Evolutionary conservation across 2,113 vertebrate species (phyloP).

Genomic region (Ginglymostoma cirratum): DNA sequence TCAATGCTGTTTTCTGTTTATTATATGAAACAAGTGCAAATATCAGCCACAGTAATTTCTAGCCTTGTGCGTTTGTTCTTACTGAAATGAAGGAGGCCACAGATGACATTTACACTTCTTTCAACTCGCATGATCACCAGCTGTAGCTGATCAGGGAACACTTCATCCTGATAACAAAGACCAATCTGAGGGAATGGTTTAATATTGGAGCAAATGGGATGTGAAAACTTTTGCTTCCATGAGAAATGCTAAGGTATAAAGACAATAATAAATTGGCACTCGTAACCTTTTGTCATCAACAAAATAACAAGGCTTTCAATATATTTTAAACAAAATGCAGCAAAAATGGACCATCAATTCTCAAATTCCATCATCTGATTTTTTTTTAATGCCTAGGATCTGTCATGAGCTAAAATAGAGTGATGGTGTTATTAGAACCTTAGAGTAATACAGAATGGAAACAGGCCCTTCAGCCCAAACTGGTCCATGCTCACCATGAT

Average conservation of each 20-base stretch:
- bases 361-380: no score
- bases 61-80: slow-evolving; percentile 30
- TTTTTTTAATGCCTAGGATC: no score
- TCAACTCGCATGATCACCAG: background rate
- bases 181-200: background rate
- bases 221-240: background rate
- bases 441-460: no score
- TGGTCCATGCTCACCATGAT: no score
- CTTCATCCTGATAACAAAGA: background rate
- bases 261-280: background rate
- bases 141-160: background rate
- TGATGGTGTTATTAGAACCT: no score
- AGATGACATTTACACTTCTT: slow-evolving; percentile 8
- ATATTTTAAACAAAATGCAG: background rate
- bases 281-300: background rate
- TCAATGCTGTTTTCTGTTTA: background rate
- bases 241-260: background rate
- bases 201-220: background rate
- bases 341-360: no score
- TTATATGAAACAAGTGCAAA: background rate
- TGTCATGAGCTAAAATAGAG: no score
- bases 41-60: background rate
- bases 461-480: no score
- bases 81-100: background rate
- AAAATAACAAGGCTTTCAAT: background rate